Evolutionary conservation across 1,140 invertebrate species (phyloP).

Genomic region (Drosophila pallidifrons): DNA sequence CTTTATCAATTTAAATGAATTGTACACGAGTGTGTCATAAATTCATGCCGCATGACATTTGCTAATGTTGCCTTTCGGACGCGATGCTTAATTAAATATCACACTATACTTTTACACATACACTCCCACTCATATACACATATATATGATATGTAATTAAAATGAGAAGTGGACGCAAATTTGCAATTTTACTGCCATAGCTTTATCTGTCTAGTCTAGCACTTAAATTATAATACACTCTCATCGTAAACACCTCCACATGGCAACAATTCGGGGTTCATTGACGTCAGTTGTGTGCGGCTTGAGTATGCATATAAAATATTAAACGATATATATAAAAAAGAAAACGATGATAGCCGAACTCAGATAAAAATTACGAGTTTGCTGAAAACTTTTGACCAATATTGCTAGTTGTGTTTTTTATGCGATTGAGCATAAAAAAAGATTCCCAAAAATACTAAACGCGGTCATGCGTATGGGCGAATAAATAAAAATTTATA

Average conservation of each 20-base stretch:
- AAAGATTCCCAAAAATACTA: slow-evolving; percentile 25
- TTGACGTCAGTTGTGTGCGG: background rate
- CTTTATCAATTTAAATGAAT: slow-evolving; percentile 83
- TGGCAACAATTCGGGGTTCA: slow-evolving; percentile 4
- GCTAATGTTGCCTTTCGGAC: slow-evolving; percentile 59
- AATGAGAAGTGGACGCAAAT: slow-evolving; percentile 54
- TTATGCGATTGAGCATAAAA: slow-evolving; percentile 62
- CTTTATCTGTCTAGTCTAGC: slow-evolving; percentile 10
- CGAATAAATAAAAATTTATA: slow-evolving; percentile 70
- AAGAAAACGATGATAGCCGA: slow-evolving; percentile 29
- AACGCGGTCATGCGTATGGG: slow-evolving; percentile 56
- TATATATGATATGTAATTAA: slow-evolving; percentile 65
- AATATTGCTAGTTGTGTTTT: slow-evolving; percentile 44
- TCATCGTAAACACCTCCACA: background rate
- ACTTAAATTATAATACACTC: slow-evolving; percentile 12
- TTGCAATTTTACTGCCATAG: slow-evolving; percentile 65
- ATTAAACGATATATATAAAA: slow-evolving; percentile 43
- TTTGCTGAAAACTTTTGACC: slow-evolving; percentile 50
- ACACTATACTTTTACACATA: slow-evolving; percentile 36
- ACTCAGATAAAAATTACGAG: slow-evolving; percentile 69
- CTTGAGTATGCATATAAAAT: slow-evolving; percentile 4
- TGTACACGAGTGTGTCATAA: slow-evolving; percentile 80
- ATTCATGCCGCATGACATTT: slow-evolving; percentile 74
- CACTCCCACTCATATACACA: slow-evolving; percentile 22
- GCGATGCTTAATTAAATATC: slow-evolving; percentile 72